These are phyloP conservation scores for Pseudoatta argentina DNA, from an alignment of 1,140 invertebrate genomes.

Conservation along the genomic window DNA sequence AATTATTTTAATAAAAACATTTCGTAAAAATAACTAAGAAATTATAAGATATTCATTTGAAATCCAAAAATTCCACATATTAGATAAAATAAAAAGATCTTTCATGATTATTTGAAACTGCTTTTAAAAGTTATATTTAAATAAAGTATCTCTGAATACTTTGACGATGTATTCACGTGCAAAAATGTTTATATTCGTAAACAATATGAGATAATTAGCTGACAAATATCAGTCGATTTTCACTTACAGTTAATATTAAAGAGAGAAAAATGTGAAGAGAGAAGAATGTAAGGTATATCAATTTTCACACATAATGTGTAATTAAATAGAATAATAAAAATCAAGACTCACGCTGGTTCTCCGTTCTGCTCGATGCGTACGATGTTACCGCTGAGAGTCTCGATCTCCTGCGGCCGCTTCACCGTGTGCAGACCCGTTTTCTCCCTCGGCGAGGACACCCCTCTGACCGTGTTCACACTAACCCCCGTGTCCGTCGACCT, in stretches of 20 bases:
- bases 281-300: neutral
- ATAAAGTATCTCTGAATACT: too few species aligned
- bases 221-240: too few species aligned
- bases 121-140: neutral
- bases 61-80: neutral
- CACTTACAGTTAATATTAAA: too few species aligned
- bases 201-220: too few species aligned
- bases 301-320: neutral
- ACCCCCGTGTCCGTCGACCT: constrained; percentile 84
- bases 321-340: neutral
- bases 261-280: neutral
- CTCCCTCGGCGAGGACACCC: constrained; percentile 83
- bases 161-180: neutral
- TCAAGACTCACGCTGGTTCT: constrained; percentile 81
- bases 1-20: neutral
- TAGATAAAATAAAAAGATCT: neutral
- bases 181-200: neutral
- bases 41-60: neutral
- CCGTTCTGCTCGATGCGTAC: constrained; percentile 82
- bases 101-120: neutral
- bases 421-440: constrained; percentile 82
- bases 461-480: constrained; percentile 83
- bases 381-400: constrained; percentile 84
- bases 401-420: constrained; percentile 82
- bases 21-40: neutral